Percentiles rank a stretch among this genome's conserved stretches.
Evolutionary conservation across 2,888 invertebrate species (phyloP).

Genomic region (Agrotis exclamationis): DNA sequence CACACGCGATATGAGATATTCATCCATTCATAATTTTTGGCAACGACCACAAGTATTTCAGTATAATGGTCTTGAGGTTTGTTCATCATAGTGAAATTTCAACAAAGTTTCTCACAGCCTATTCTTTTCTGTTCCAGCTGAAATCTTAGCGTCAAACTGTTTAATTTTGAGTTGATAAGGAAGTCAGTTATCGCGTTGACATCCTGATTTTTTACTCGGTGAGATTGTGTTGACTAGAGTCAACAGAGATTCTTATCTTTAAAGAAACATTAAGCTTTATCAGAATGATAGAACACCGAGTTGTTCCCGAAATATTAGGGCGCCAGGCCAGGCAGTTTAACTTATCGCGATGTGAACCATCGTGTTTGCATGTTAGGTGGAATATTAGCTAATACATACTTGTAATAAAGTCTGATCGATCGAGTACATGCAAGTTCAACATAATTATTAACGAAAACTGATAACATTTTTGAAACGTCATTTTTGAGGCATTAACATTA

Average conservation of each 20-base stretch:
- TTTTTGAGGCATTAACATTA: not conserved
- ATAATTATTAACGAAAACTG: conserved; percentile 14
- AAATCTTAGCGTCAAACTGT: conserved; percentile 58
- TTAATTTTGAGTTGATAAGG: conserved; percentile 69
- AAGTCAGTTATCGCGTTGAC: conserved; percentile 76
- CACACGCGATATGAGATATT: conserved; percentile 52
- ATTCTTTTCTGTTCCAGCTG: conserved; percentile 42
- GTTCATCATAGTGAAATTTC: conserved; percentile 45
- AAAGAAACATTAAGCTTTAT: conserved; percentile 80
- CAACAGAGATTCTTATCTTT: conserved; percentile 84
- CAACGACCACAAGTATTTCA: conserved; percentile 47
- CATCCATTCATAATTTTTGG: conserved; percentile 62
- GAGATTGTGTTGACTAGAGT: conserved; percentile 80
- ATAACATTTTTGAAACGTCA: not conserved
- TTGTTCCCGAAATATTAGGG: conserved; percentile 55
- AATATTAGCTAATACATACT: conserved; percentile 25
- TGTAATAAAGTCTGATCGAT: conserved; percentile 27
- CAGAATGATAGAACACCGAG: conserved; percentile 78
- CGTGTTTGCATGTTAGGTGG: conserved; percentile 42
- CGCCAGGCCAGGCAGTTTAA: conserved; percentile 37
- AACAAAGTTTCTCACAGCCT: conserved; percentile 27
- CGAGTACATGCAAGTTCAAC: conserved; percentile 7
- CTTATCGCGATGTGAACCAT: conserved; percentile 50
- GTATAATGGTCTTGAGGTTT: conserved; percentile 24
- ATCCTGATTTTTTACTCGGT: conserved; percentile 85